These are phyloP conservation scores for Atlantisia rogersi DNA, from an alignment of 2,113 vertebrate genomes.

Conservation along the genomic window DNA sequence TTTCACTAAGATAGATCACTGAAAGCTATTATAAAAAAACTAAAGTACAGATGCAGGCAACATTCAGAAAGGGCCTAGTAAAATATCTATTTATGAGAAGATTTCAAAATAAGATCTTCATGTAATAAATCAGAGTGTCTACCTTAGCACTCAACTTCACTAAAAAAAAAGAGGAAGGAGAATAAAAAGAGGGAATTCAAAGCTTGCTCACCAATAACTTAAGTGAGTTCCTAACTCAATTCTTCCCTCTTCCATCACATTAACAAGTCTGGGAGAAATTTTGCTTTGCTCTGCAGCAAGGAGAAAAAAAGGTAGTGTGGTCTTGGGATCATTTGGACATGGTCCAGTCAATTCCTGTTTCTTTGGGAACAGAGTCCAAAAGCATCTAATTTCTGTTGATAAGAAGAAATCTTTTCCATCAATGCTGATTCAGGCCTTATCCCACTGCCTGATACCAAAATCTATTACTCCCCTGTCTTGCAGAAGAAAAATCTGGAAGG, in stretches of 20 bases:
- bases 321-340: neutral
- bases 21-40: neutral
- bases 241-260: neutral
- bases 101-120: neutral
- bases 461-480: neutral
- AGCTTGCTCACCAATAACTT: neutral
- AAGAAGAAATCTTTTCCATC: neutral
- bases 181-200: neutral
- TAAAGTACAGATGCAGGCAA: neutral
- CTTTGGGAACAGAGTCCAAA: neutral
- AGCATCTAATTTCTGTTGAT: neutral
- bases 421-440: neutral
- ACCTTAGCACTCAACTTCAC: neutral
- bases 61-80: neutral
- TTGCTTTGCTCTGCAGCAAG: neutral
- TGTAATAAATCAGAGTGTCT: neutral
- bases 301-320: neutral
- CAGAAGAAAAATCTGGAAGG: neutral
- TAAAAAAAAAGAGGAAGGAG: neutral
- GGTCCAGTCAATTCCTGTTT: neutral
- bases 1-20: neutral
- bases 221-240: neutral
- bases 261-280: neutral
- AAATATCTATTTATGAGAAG: neutral
- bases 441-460: neutral